phyloP scores from a whole-genome alignment of 2,797 vertebrate species.

The Spinibarbus caldwelli region DNA sequence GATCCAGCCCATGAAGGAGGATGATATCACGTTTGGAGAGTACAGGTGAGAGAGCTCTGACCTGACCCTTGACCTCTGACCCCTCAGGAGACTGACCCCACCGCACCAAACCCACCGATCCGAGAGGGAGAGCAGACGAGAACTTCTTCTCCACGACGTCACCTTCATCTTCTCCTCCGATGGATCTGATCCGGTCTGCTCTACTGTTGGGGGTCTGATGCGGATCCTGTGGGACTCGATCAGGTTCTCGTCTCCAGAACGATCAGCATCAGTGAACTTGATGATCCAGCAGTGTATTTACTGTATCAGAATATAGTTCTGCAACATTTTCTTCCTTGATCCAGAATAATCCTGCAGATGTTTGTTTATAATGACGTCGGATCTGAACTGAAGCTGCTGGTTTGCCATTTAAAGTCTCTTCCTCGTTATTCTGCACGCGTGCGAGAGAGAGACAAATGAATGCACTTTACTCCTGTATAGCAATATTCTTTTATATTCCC shows the following conservation, averaged over 20 bases:
- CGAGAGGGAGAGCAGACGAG: too few species aligned
- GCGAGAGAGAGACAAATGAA: constrained; percentile 54
- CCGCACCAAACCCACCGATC: background rate
- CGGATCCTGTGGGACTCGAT: background rate
- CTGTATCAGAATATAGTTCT: background rate
- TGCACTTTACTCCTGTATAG: constrained; percentile 81
- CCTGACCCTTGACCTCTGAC: constrained; percentile 59
- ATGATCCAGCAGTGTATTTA: background rate
- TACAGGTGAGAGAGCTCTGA: constrained; percentile 91
- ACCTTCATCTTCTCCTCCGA: background rate
- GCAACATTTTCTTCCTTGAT: too few species aligned
- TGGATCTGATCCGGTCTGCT: background rate
- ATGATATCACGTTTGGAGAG: constrained; percentile 97
- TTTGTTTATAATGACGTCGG: background rate
- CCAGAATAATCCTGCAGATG: constrained; percentile 32
- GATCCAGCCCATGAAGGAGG: constrained; percentile 99
- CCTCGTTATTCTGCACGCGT: constrained; percentile 63
- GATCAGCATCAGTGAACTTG: background rate
- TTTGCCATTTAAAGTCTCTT: constrained; percentile 62
- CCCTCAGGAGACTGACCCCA: constrained; percentile 59
- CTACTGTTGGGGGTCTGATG: constrained; percentile 3
- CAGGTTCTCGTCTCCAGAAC: background rate
- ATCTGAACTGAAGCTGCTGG: background rate
- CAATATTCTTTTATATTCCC: constrained; percentile 77
- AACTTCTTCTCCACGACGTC: background rate